phyloP scores from a whole-genome alignment of 1,140 invertebrate species.

The Cheumatopsyche charites region DNA sequence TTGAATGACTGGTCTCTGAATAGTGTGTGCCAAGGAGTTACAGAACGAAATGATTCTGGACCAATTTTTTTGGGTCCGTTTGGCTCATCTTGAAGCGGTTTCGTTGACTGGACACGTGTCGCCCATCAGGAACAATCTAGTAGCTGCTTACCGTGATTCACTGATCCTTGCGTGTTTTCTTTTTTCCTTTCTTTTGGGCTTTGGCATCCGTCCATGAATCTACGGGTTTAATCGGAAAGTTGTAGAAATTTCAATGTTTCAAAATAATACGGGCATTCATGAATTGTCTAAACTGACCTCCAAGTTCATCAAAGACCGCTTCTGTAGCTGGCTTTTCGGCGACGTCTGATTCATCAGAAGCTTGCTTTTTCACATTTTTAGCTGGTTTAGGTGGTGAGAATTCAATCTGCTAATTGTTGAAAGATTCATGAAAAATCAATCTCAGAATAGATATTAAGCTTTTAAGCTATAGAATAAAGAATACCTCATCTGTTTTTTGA shows the following conservation, averaged over 20 bases:
- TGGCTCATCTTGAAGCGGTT: constrained; percentile 34
- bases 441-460: background rate
- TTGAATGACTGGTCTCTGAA: constrained; percentile 1
- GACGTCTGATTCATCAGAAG: constrained; percentile 1
- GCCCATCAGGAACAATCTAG: constrained; percentile 37
- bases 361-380: constrained; percentile 22
- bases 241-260: constrained; percentile 47
- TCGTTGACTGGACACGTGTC: constrained; percentile 12
- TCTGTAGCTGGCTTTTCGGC: background rate
- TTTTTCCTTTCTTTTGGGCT: constrained; percentile 69
- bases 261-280: too few species aligned
- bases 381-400: background rate
- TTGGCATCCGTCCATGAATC: constrained; percentile 71
- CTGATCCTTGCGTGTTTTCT: constrained; percentile 71
- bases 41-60: constrained; percentile 30
- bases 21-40: constrained; percentile 20
- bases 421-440: background rate
- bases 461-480: background rate
- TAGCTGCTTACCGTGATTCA: constrained; percentile 53
- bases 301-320: constrained; percentile 9
- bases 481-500: constrained; percentile 51
- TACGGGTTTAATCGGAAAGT: constrained; percentile 50
- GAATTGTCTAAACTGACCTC: background rate
- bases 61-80: constrained; percentile 29
- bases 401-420: background rate